Conservation (phyloP, 2,888 invertebrate species). For the Apamea crenata region DNA sequence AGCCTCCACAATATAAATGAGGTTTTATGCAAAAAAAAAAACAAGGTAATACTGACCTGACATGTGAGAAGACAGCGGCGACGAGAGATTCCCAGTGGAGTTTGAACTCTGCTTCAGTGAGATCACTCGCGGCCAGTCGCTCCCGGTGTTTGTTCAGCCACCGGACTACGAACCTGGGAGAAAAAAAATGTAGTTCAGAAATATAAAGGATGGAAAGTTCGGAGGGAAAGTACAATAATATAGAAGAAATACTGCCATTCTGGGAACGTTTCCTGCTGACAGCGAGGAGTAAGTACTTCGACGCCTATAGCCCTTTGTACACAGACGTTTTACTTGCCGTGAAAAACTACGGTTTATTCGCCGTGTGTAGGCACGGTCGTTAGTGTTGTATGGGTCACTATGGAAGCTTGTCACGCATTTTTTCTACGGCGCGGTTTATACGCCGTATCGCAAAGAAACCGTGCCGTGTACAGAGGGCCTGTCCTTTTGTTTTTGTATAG, state of each 20-base stretch:
- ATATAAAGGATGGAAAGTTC: neutral
- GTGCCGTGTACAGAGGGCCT: too few species aligned
- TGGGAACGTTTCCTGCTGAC: neutral
- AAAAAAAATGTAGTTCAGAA: neutral
- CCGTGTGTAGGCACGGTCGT: too few species aligned
- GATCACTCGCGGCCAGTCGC: conserved; percentile 84
- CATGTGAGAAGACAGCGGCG: conserved; percentile 93
- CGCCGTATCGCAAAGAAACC: too few species aligned
- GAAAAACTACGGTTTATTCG: too few species aligned
- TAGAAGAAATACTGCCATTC: neutral
- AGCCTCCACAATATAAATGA: neutral
- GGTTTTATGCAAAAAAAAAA: neutral
- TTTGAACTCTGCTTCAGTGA: conserved; percentile 88
- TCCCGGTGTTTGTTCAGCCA: conserved; percentile 95
- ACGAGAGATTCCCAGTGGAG: conserved; percentile 93
- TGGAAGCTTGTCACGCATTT: too few species aligned
- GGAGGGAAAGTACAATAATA: neutral
- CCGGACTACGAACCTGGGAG: conserved; percentile 92
- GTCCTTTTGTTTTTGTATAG: neutral
- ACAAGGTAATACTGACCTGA: conserved; percentile 82
- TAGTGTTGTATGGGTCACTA: too few species aligned
- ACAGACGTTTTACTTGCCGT: too few species aligned
- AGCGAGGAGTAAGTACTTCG: neutral
- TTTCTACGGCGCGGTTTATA: too few species aligned
- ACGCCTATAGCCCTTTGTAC: too few species aligned